Base-by-base conservation (phyloP, 2,888 invertebrate genomes). In the Drosophila cyrtoloma region DNA sequence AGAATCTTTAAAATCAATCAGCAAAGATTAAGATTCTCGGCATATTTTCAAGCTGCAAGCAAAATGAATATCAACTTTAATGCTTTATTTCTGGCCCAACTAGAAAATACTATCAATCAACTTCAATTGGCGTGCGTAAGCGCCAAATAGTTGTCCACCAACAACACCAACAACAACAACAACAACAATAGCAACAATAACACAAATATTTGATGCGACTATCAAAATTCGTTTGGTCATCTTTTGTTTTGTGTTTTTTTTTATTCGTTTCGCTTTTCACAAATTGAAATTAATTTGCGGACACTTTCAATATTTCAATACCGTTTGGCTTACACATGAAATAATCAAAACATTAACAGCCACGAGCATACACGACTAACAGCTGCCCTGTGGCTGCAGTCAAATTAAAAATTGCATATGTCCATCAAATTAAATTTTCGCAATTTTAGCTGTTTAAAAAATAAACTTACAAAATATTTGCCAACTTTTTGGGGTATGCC, bases 251-350 rank as follows among this genome's bases (percentile, higher is more conserved):
- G 53, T 42, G 35, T 53, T 59, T 52, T 51, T 39, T 3, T 6
- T 30, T 5, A n/a, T 35, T 37, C 35, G 7, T 26, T 26, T 16
- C 6, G 59, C 53, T 44, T 39, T 56, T 67, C 62, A 82, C 82
- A 86, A 90, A 90, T 84, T 89, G 91, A 87, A 88, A 87, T 87
- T 89, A 90, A 87, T 87, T 90, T 90, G 86, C 91, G 91, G 84
- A 91, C 90, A 91, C 81, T 91, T 91, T 89, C 84, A 76, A 84
- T 79, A 76, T 88, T 82, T 84, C 75, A 79, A 81, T 77, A 77
- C 72, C 81, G 69, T 57, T 52, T 42, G 22, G 19, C 14, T 62
- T 44, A 60, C 63, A 63, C 52, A 63, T 47, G 28, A 33, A 30
- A 28, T 52, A 52, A 39, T 57, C 26, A 30, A 65, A 50, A 6